Evolutionary conservation across 2,113 vertebrate species (phyloP).

Genomic region (Malurus alboscapulatus): DNA sequence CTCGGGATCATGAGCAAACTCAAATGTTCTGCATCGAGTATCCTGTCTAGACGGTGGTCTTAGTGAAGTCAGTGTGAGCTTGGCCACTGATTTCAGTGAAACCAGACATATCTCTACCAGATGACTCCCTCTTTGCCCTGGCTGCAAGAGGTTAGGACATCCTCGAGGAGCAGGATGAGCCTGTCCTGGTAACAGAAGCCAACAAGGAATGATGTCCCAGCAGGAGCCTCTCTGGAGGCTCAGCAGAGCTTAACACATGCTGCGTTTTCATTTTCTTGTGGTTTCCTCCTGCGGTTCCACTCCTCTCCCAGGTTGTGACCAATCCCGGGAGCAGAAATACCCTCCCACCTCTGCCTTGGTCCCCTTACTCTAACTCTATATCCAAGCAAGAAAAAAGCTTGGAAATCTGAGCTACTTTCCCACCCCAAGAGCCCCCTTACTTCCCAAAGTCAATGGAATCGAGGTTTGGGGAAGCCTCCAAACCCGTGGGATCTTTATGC

Average conservation of each 20-base stretch:
- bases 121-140: slow-evolving; percentile 1
- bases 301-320: background rate
- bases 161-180: slow-evolving; percentile 13
- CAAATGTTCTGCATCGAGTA: slow-evolving; percentile 6
- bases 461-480: background rate
- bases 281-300: background rate
- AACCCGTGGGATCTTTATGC: background rate
- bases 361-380: background rate
- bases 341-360: background rate
- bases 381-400: background rate
- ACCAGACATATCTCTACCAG: slow-evolving; percentile 50
- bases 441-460: background rate
- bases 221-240: background rate
- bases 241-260: background rate
- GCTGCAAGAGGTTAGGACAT: slow-evolving; percentile 6
- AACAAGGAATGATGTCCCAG: background rate
- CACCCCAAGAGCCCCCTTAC: background rate
- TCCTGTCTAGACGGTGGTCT: slow-evolving; percentile 45
- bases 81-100: slow-evolving; percentile 55
- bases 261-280: background rate
- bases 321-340: background rate
- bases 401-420: background rate
- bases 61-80: slow-evolving; percentile 22
- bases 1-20: background rate
- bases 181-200: background rate